Percentiles rank a stretch among this genome's conserved stretches.
phyloP scores from a whole-genome alignment of 2,888 invertebrate genomes.

The Pocota personata region DNA sequence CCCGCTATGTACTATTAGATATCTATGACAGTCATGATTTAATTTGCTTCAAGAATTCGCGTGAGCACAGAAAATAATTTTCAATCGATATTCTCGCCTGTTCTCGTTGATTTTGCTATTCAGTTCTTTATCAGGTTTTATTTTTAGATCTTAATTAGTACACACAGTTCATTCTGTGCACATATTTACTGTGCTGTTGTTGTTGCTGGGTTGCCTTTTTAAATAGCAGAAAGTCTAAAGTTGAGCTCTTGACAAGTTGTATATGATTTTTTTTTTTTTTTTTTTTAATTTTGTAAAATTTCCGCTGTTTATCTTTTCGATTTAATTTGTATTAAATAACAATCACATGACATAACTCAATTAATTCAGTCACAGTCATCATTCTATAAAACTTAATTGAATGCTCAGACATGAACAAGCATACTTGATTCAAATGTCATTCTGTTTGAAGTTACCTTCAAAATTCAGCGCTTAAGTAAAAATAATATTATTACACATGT shows the following conservation, averaged over 20 bases:
- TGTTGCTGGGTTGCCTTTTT: conserved; percentile 20
- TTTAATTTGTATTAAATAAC: background rate
- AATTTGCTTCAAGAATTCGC: conserved; percentile 67
- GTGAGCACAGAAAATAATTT: conserved; percentile 57
- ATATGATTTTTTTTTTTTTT: background rate
- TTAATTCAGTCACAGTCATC: background rate
- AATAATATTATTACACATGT: too few relatives aligned
- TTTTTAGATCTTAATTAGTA: conserved; percentile 71
- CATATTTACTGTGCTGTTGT: conserved; percentile 42
- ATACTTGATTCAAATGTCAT: background rate
- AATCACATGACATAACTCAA: background rate
- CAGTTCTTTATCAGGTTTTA: conserved; percentile 68
- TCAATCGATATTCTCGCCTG: conserved; percentile 66
- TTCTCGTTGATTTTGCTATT: conserved; percentile 51
- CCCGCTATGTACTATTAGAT: conserved; percentile 46
- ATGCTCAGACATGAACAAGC: background rate
- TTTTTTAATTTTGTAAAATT: conserved; percentile 1
- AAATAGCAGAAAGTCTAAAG: conserved; percentile 37
- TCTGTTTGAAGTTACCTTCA: too few relatives aligned
- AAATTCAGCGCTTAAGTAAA: too few relatives aligned
- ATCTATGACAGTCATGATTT: conserved; percentile 71
- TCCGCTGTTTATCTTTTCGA: conserved; percentile 26
- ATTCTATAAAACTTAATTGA: background rate
- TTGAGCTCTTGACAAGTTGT: conserved; percentile 29
- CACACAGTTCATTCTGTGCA: conserved; percentile 60